Conservation (phyloP, 1,140 invertebrate species). For the Musca domestica region DNA sequence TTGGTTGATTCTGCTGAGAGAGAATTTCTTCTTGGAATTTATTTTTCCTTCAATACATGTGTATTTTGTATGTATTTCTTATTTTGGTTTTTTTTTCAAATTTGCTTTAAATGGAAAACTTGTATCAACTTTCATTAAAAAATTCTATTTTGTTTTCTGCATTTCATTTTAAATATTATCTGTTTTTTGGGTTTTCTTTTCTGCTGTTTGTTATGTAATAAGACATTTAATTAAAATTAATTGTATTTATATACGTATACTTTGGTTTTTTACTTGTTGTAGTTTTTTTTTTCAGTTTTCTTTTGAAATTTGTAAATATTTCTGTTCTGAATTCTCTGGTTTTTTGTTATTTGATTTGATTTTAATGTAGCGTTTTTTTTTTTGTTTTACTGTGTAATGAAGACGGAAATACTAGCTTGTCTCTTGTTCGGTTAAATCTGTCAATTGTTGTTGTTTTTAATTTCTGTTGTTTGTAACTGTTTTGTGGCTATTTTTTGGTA, state of each 20-base stretch:
- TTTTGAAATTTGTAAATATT: constrained; percentile 5
- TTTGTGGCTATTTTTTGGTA: neutral
- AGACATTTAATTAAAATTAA: constrained; percentile 25
- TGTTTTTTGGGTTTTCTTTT: constrained; percentile 2
- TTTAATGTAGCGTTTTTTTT: neutral
- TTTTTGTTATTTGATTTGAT: constrained; percentile 10
- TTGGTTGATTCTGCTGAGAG: neutral
- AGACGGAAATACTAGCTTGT: constrained; percentile 11
- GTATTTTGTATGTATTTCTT: neutral
- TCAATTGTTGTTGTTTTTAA: too few relatives aligned
- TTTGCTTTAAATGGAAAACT: constrained; percentile 28
- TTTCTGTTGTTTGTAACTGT: neutral
- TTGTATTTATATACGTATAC: constrained; percentile 42
- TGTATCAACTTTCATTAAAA: constrained; percentile 17
- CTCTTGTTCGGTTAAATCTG: neutral
- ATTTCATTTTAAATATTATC: constrained; percentile 5
- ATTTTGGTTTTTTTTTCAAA: neutral
- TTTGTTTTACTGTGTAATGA: constrained; percentile 11
- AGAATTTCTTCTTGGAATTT: neutral
- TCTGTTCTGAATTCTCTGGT: neutral
- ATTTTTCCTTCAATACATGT: neutral
- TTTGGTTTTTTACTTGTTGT: constrained; percentile 2
- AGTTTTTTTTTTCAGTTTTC: neutral
- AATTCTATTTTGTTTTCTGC: constrained; percentile 8
- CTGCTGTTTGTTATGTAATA: constrained; percentile 10